Evolutionary conservation across 2,797 vertebrate species (phyloP), one percentile per base, ranked within the genome.

Genomic region (Muscicapa comitata): DNA sequence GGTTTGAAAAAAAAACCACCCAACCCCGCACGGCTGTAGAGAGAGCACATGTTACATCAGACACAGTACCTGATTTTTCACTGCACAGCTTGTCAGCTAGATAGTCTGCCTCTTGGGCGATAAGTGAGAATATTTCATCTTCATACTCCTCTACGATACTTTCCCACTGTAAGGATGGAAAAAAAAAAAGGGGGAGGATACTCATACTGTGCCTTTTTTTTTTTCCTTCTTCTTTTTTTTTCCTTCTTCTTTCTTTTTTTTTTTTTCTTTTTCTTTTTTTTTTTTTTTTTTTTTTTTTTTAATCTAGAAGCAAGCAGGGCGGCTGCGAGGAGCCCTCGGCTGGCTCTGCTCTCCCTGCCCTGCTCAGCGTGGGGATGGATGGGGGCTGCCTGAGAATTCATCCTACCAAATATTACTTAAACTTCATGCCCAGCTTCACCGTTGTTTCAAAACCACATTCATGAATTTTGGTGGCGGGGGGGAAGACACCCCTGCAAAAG

Each of bases 61-160:
- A 98, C 97, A 97, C 96, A 97, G 92, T 99, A 99, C 99, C 99
- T 99, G 99, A 98, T 92, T 98, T 95, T 96, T 97, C 97, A 94
- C 93, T 98, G 98, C 99, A 99, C 96, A 99, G 98, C 97, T 98
- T 98, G 97, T 98, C 97, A 77, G 98, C 98, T 88, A 98, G 97
- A 91, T 96, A 86, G 74, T 96, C 96, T 78, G 95, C 92, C 90
- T 98, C 97, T 95, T 91, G 98, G 96, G 98, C 89, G 96, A 99
- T 98, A 95, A 99, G 97, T 84, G 98, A 97, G 97, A 98, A 94
- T 94, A 99, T 98, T 86, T 98, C 98, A 81, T 99, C 99, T 97
- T 99, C 99, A 76, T 98, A 96, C 94, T 99, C 98, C 94, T 99
- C 99, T 96, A 98, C 95, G n/a, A 99, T 86, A 42, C 93, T 98